A percentile compares a stretch with the other conserved stretches of the same genome.
Evolutionary conservation across 2,888 invertebrate genomes (phyloP).

Genomic region (Pterostichus madidus): DNA sequence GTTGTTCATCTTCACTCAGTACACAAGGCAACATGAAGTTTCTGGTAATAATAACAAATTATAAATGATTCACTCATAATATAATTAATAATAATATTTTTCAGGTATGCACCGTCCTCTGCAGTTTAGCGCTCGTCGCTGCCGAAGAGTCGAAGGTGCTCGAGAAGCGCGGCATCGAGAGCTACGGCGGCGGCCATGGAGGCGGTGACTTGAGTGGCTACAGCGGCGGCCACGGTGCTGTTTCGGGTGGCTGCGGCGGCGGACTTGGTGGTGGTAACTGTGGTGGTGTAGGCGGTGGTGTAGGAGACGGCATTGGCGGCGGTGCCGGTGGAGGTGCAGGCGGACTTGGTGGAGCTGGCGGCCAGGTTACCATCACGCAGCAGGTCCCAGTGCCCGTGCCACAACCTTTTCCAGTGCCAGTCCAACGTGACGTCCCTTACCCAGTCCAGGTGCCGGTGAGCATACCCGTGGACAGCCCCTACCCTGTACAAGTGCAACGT

Average conservation of each 20-base stretch:
- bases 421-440: too few species aligned
- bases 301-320: not conserved
- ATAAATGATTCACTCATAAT: not conserved
- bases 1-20: slow-evolving; percentile 35
- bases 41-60: not conserved
- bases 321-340: not conserved
- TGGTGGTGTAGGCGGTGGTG: too few species aligned
- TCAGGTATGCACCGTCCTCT: slow-evolving; percentile 23
- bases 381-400: slow-evolving; percentile 38
- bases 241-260: not conserved
- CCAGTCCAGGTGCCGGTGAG: too few species aligned
- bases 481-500: too few species aligned
- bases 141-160: slow-evolving; percentile 3
- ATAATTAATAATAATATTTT: slow-evolving; percentile 4
- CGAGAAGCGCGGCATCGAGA: not conserved
- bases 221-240: not conserved
- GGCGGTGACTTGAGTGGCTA: not conserved
- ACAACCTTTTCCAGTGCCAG: too few species aligned
- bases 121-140: slow-evolving; percentile 7
- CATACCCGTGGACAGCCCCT: too few species aligned
- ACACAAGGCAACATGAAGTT: slow-evolving; percentile 51
- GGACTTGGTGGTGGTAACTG: not conserved
- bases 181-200: not conserved
- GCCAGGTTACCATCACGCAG: slow-evolving; percentile 36
- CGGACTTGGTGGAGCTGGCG: not conserved